These are phyloP conservation scores for Patella vulgata DNA, from an alignment of 1,140 invertebrate species.

Conservation along the genomic window DNA sequence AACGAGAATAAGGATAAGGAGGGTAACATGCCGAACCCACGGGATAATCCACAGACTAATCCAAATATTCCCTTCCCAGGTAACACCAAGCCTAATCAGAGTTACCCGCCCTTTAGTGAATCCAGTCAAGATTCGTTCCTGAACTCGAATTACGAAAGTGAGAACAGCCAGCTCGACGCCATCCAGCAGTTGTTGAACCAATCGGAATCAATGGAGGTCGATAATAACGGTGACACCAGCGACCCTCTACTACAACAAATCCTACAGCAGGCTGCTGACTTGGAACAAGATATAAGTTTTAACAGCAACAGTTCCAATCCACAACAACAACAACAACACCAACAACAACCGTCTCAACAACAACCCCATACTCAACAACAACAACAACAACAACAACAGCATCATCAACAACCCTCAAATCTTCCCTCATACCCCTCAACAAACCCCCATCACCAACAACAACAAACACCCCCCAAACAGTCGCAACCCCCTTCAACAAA, in stretches of 20 bases:
- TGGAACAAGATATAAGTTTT: slow-evolving; percentile 53
- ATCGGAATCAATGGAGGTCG: slow-evolving; percentile 1
- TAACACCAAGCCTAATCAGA: slow-evolving; percentile 29
- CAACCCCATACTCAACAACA: slow-evolving; percentile 2
- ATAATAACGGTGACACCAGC: slow-evolving; percentile 26
- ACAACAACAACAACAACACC: slow-evolving; percentile 13
- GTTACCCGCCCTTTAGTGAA: not conserved
- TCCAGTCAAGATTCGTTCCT: slow-evolving; percentile 1
- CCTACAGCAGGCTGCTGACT: slow-evolving; percentile 56
- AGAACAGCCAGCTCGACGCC: slow-evolving; percentile 15
- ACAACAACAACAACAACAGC: slow-evolving; percentile 24
- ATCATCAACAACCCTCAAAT: not conserved
- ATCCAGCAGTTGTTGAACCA: slow-evolving; percentile 29
- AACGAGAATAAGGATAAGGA: slow-evolving; percentile 15
- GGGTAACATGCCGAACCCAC: slow-evolving; percentile 10
- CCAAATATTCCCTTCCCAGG: slow-evolving; percentile 36
- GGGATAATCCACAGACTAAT: slow-evolving; percentile 29
- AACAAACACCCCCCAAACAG: too few species aligned
- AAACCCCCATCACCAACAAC: too few species aligned
- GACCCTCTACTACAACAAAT: slow-evolving; percentile 57
- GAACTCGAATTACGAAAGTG: slow-evolving; percentile 18
- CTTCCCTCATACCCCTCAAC: too few species aligned
- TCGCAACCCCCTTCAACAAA: not conserved
- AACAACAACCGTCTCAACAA: slow-evolving; percentile 6
- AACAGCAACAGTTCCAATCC: slow-evolving; percentile 1